A percentile compares a stretch with the other conserved stretches of the same genome.
These are phyloP conservation scores for Ormia ochracea DNA, from an alignment of 2,888 invertebrate genomes.

Conservation along the genomic window DNA sequence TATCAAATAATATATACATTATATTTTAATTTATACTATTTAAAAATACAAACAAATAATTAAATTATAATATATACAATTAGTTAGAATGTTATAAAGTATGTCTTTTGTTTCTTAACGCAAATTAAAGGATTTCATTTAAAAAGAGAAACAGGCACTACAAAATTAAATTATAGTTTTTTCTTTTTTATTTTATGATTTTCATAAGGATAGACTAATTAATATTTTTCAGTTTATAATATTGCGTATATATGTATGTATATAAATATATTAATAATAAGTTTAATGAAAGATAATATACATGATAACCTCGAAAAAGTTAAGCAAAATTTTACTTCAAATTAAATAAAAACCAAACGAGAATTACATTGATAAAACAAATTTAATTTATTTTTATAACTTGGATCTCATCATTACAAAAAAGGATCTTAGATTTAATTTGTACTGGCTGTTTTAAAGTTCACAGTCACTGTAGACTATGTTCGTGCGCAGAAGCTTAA, in stretches of 20 bases:
- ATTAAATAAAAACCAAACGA: too few relatives aligned
- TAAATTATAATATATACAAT: constrained; percentile 49
- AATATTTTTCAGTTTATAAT: background rate
- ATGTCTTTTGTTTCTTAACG: background rate
- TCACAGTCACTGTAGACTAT: too few relatives aligned
- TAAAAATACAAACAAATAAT: constrained; percentile 3
- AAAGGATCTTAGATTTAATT: too few relatives aligned
- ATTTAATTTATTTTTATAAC: too few relatives aligned
- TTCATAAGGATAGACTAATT: background rate
- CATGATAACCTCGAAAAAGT: too few relatives aligned
- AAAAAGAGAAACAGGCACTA: constrained; percentile 52
- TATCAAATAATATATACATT: constrained; percentile 13
- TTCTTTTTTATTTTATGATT: background rate
- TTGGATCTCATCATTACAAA: too few relatives aligned
- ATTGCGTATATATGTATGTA: background rate
- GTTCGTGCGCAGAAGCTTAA: too few relatives aligned
- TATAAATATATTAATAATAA: background rate
- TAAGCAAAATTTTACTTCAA: too few relatives aligned
- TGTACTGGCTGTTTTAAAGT: too few relatives aligned
- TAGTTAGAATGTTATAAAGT: background rate
- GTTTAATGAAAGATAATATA: background rate
- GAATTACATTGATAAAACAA: too few relatives aligned
- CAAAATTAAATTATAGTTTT: too few relatives aligned
- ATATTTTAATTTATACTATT: background rate
- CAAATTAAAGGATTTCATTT: constrained; percentile 2